phyloP scores from a whole-genome alignment of 2,113 vertebrate genomes.

The Elephas maximus region DNA sequence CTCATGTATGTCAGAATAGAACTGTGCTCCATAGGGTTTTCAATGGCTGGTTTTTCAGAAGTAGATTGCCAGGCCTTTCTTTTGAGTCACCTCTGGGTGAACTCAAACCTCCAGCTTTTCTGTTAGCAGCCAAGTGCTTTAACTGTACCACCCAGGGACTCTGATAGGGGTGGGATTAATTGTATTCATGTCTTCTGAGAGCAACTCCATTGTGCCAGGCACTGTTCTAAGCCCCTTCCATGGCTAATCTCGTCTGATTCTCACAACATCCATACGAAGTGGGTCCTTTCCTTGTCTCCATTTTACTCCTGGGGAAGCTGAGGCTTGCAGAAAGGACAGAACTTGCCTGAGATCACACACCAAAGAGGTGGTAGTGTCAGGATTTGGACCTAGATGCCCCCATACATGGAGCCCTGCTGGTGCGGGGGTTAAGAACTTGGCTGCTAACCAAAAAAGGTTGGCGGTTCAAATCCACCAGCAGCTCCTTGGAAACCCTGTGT shows the following conservation, averaged over 20 bases:
- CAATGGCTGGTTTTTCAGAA: not conserved
- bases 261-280: accelerated
- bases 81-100: not conserved
- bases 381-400: not conserved
- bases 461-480: no score
- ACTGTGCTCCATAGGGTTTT: not conserved
- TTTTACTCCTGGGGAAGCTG: not conserved
- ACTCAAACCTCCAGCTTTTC: not conserved
- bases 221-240: not conserved
- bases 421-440: no score
- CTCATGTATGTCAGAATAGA: not conserved
- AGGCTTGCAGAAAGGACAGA: accelerated
- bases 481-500: no score
- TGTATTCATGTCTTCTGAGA: no score
- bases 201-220: accelerated
- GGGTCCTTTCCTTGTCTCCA: not conserved
- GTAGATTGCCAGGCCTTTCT: not conserved
- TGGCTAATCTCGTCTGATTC: accelerated
- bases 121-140: not conserved
- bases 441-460: no score
- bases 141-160: not conserved
- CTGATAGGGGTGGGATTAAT: not conserved
- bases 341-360: not conserved
- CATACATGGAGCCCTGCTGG: no score
- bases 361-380: not conserved